A percentile compares a stretch with the other conserved stretches of the same genome.
phyloP scores from a whole-genome alignment of 2,888 invertebrate species.

The Phoronis australis region DNA sequence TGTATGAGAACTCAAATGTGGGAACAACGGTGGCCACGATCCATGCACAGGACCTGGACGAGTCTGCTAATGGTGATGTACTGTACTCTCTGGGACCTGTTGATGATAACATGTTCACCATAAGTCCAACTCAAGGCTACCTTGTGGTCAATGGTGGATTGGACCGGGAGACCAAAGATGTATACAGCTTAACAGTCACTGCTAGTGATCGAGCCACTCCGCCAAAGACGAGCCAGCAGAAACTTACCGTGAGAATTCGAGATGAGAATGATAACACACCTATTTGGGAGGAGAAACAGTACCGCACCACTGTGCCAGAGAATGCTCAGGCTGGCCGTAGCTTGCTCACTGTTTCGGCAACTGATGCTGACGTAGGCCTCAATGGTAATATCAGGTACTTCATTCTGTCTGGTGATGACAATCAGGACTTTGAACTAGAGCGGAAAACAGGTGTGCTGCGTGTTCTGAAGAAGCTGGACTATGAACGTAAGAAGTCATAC shows the following conservation, averaged over 20 bases:
- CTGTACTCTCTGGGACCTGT: conserved; percentile 60
- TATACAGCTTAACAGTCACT: conserved; percentile 30
- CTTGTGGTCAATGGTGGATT: conserved; percentile 78
- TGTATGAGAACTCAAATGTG: conserved; percentile 60
- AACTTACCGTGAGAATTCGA: conserved; percentile 21
- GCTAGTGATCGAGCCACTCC: conserved; percentile 37
- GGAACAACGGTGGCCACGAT: conserved; percentile 84
- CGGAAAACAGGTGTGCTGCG: conserved; percentile 87
- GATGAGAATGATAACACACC: conserved; percentile 41
- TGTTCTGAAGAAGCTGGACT: conserved; percentile 88
- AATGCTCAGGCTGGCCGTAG: conserved; percentile 90
- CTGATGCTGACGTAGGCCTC: conserved; percentile 62
- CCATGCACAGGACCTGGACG: conserved; percentile 74
- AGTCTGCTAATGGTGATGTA: conserved; percentile 72
- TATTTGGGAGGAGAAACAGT: conserved; percentile 64
- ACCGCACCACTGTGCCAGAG: conserved; percentile 73
- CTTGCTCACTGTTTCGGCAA: conserved; percentile 71
- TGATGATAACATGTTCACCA: conserved; percentile 68
- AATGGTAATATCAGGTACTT: conserved; percentile 90
- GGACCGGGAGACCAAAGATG: conserved; percentile 60
- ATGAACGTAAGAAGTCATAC: conserved; percentile 81
- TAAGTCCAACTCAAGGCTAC: conserved; percentile 83
- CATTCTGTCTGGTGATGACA: conserved; percentile 75
- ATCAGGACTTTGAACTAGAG: conserved; percentile 41
- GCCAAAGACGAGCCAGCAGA: conserved; percentile 18